Evolutionary conservation across 2,888 invertebrate species (phyloP), one percentile per base, ranked within the genome.

Genomic region (Ophion slaviceki): DNA sequence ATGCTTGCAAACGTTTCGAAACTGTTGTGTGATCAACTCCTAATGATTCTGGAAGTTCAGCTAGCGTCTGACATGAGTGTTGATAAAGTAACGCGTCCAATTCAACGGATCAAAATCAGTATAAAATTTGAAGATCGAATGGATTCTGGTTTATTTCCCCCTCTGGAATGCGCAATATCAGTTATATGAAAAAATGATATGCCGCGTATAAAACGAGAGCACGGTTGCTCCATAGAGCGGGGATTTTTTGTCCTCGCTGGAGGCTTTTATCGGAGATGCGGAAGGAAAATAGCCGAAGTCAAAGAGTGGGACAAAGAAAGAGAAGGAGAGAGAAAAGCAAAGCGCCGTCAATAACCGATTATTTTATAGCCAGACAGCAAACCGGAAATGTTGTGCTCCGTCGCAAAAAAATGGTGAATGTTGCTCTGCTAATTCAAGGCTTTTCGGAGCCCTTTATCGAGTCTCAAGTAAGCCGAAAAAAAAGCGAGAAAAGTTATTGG

Each of bases 331-430:
- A 7, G 82, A 70, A 17, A 20, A 36, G n/a, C 62, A 45, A 45
- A 61, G 68, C 40, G 80, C 32, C 32, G 68, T 61, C 17, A 72
- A 79, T 62, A 70, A 81, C 70, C 84, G 82, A 88, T 88, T 88
- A 88, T 87, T 86, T 75, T 77, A 82, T 86, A 86, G 88, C 84
- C 71, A 75, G 78, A 81, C 80, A 67, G 79, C 86, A 86, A 88
- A 88, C 78, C 85, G 45, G 84, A 82, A 83, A 80, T 79, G 82
- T 68, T 62, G 64, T 70, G 76, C 28, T 47, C 32, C 17, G 7
- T 40, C 28, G 68, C 36, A 36, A 45, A 36, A 17, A 11, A n/a
- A 36, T 24, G 59, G 40, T 45, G 71, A 66, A 28, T 40, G 32
- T 64, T 32, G 64, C 47, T 47, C 17, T 45, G 47, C 53, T n/a